Conservation (phyloP, 2,797 vertebrate species). For the Neosalanx taihuensis region DNA sequence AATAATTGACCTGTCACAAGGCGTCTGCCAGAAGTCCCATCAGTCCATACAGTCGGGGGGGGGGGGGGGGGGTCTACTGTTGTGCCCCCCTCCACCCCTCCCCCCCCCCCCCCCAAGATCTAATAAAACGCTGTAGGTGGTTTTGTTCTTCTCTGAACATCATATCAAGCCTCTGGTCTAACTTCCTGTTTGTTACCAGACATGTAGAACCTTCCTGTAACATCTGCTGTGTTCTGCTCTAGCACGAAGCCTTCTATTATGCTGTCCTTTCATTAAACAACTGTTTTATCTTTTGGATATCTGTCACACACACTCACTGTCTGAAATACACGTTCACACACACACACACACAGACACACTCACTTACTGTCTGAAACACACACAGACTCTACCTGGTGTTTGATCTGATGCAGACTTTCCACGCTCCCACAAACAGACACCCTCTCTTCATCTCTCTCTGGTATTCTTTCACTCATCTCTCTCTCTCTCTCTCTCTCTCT, state of each 20-base stretch:
- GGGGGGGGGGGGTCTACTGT: conserved; percentile 21
- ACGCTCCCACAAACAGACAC: not conserved
- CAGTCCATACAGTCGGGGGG: conserved; percentile 39
- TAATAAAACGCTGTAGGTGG: conserved; percentile 39
- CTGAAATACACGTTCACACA: not conserved
- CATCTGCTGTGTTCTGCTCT: too few species aligned
- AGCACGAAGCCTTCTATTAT: too few species aligned
- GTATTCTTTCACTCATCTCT: not conserved
- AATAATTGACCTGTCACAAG: conserved; percentile 74
- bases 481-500: not conserved
- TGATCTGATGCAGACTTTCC: too few species aligned
- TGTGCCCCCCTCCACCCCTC: conserved; percentile 24
- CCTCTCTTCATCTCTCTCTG: not conserved
- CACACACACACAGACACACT: not conserved
- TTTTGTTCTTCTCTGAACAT: conserved; percentile 14
- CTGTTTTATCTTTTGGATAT: not conserved
- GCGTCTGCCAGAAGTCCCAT: conserved; percentile 55
- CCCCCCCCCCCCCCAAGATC: conserved; percentile 22
- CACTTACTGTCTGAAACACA: too few species aligned
- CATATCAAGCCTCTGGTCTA: conserved; percentile 18
- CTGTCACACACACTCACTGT: too few species aligned
- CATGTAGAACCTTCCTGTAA: too few species aligned
- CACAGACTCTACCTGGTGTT: not conserved
- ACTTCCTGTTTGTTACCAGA: conserved; percentile 4
- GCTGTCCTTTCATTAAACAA: too few species aligned